These are phyloP conservation scores for Lophotriccus pileatus DNA, from an alignment of 2,797 vertebrate genomes.

Conservation along the genomic window DNA sequence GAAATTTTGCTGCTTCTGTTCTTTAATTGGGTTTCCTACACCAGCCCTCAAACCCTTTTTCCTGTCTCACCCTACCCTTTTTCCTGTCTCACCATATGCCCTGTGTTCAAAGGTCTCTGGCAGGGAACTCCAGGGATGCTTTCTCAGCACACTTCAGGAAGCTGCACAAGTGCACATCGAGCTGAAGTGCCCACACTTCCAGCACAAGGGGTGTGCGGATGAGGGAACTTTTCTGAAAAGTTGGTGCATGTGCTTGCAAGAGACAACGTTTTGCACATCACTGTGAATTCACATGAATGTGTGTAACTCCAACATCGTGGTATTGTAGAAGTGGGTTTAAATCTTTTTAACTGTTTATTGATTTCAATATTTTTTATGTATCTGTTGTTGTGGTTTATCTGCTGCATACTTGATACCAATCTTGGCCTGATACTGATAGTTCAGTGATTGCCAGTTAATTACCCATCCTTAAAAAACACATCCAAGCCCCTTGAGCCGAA, in stretches of 20 bases:
- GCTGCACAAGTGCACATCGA: neutral
- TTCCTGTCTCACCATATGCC: neutral
- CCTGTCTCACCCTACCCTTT: neutral
- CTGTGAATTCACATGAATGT: fast-evolving
- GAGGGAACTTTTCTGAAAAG: neutral
- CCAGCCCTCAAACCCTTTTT: neutral
- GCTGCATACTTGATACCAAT: neutral
- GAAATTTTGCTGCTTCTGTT: neutral
- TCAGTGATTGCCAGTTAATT: neutral
- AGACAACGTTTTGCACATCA: neutral
- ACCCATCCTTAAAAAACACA: neutral
- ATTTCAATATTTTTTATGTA: fast-evolving
- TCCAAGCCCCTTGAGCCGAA: neutral
- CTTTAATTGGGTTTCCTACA: neutral
- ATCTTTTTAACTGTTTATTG: neutral
- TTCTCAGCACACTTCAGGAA: neutral
- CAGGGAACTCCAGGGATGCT: fast-evolving
- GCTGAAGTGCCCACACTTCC: neutral
- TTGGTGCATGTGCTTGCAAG: neutral
- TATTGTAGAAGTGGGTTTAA: neutral
- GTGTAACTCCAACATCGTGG: neutral
- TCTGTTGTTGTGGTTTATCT: neutral
- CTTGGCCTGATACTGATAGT: neutral
- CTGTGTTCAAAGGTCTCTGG: neutral
- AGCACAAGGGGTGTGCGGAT: fast-evolving